Percentiles rank a stretch among this genome's conserved stretches.
These are phyloP conservation scores for Acrocera orbiculus DNA, from an alignment of 2,888 invertebrate species.

Conservation along the genomic window DNA sequence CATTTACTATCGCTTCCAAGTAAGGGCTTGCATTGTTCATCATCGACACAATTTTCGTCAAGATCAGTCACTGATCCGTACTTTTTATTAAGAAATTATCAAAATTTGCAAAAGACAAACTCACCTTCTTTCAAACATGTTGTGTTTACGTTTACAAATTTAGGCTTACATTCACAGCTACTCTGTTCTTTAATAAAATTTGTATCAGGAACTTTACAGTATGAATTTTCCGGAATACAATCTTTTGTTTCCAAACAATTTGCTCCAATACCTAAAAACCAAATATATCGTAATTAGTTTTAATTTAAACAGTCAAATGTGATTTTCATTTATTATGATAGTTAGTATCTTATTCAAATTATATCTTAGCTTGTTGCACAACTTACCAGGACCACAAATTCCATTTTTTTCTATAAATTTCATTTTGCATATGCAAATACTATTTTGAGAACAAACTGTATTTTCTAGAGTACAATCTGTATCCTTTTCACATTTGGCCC, in stretches of 20 bases:
- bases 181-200: conserved; percentile 9
- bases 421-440: conserved; percentile 21
- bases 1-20: conserved; percentile 19
- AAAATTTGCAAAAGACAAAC: not conserved
- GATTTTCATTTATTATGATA: too few species aligned
- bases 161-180: conserved; percentile 25
- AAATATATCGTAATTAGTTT: not conserved
- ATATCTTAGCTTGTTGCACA: not conserved
- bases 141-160: conserved; percentile 25
- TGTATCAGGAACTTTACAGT: conserved; percentile 16
- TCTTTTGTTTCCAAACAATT: conserved; percentile 21
- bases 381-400: conserved; percentile 20
- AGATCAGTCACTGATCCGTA: conserved; percentile 21
- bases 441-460: conserved; percentile 22
- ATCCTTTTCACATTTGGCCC: conserved; percentile 23
- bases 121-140: conserved; percentile 26
- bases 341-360: too few species aligned
- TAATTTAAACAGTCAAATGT: conserved; percentile 1
- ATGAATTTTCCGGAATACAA: conserved; percentile 20
- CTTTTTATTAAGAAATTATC: not conserved
- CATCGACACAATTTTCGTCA: conserved; percentile 25
- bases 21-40: conserved; percentile 29
- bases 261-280: conserved; percentile 19
- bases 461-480: conserved; percentile 19
- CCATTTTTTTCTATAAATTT: conserved; percentile 19